Conservation (phyloP, 2,888 invertebrate genomes). For the Acholoe squamosa region DNA sequence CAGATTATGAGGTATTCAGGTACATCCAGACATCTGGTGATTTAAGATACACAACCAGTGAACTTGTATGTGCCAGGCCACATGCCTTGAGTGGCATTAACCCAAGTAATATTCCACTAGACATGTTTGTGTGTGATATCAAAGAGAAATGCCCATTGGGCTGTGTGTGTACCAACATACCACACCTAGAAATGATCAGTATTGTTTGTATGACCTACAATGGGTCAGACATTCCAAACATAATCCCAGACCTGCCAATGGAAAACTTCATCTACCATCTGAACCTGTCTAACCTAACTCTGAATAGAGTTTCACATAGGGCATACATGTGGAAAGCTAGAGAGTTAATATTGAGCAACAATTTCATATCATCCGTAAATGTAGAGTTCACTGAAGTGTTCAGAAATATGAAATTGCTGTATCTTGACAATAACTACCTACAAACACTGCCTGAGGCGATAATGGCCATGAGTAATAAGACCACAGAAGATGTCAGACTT, state of each 20-base stretch:
- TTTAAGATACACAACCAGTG: too few species aligned
- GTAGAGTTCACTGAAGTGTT: not conserved
- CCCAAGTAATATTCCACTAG: not conserved
- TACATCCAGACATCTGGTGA: not conserved
- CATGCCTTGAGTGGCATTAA: not conserved
- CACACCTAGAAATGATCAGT: not conserved
- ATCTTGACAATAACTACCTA: constrained; percentile 10
- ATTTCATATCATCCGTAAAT: not conserved
- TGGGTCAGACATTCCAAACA: not conserved
- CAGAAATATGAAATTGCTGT: not conserved
- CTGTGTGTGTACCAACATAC: not conserved
- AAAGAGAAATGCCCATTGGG: not conserved
- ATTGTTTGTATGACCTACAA: not conserved
- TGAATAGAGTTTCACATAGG: not conserved
- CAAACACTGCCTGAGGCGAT: not conserved
- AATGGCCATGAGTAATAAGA: not conserved
- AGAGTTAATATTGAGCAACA: not conserved
- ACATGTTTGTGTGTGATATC: not conserved
- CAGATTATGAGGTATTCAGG: not conserved
- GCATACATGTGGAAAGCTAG: not conserved
- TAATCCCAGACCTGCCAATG: not conserved
- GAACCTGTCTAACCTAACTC: not conserved
- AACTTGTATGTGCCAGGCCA: not conserved
- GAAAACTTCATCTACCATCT: not conserved
- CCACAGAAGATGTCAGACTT: not conserved